phyloP scores from a whole-genome alignment of 1,140 invertebrate genomes.

The Kradibia gibbosae region DNA sequence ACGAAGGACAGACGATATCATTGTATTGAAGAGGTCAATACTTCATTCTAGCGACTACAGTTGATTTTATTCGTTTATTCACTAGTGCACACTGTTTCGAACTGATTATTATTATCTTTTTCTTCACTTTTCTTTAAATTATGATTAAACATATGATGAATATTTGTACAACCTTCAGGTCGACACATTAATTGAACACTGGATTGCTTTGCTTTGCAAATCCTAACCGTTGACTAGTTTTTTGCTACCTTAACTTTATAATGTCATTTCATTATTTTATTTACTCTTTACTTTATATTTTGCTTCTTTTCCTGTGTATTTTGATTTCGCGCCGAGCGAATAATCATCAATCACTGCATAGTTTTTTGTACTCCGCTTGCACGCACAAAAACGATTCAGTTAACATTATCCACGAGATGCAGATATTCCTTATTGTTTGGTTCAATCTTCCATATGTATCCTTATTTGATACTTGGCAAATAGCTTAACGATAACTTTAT shows the following conservation, averaged over 20 bases:
- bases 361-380: slow-evolving; percentile 15
- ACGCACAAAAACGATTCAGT: slow-evolving; percentile 8
- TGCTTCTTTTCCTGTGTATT: slow-evolving; percentile 28
- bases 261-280: slow-evolving; percentile 30
- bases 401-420: slow-evolving; percentile 24
- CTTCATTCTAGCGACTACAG: slow-evolving; percentile 32
- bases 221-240: slow-evolving; percentile 50
- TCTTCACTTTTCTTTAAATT: slow-evolving; percentile 16
- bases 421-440: slow-evolving; percentile 6
- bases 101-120: slow-evolving; percentile 34
- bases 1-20: not conserved
- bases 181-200: slow-evolving; percentile 48
- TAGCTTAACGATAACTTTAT: not conserved
- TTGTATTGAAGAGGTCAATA: not conserved
- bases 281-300: slow-evolving; percentile 22
- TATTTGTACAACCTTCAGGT: slow-evolving; percentile 25
- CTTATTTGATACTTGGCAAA: slow-evolving; percentile 40
- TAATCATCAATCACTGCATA: slow-evolving; percentile 30
- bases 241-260: slow-evolving; percentile 40
- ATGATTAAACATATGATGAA: slow-evolving; percentile 40
- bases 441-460: slow-evolving; percentile 5
- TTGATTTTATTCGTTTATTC: slow-evolving; percentile 24
- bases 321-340: slow-evolving; percentile 44
- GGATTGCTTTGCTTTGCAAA: slow-evolving; percentile 42
- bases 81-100: slow-evolving; percentile 44